phyloP scores from a whole-genome alignment of 1,140 invertebrate genomes.

The Drosophila repleta region DNA sequence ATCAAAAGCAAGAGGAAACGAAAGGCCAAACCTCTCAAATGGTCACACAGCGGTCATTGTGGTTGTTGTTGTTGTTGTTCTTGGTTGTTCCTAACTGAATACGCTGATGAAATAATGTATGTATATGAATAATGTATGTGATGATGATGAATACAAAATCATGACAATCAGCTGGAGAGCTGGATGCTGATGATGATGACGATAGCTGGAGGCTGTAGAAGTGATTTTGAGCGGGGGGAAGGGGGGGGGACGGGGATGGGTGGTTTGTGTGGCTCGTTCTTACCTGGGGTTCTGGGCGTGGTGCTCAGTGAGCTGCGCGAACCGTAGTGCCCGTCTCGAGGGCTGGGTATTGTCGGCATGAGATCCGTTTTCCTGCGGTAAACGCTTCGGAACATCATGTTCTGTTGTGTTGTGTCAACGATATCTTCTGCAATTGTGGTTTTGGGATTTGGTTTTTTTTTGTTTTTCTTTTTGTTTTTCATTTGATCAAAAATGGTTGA shows the following conservation, averaged over 20 bases:
- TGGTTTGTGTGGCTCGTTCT: slow-evolving; percentile 46
- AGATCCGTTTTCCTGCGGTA: slow-evolving; percentile 94
- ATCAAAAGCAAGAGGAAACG: slow-evolving; percentile 17
- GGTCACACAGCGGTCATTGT: slow-evolving; percentile 6
- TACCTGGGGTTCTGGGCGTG: slow-evolving; percentile 89
- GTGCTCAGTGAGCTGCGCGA: slow-evolving; percentile 85
- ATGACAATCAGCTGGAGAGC: neutral
- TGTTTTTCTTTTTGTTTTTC: slow-evolving; percentile 18
- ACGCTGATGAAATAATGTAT: slow-evolving; percentile 14
- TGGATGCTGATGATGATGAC: slow-evolving; percentile 1
- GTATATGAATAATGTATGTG: slow-evolving; percentile 9
- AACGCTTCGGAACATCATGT: slow-evolving; percentile 86
- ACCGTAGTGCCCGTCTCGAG: slow-evolving; percentile 86
- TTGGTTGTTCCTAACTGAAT: slow-evolving; percentile 8
- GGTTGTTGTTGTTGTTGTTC: slow-evolving; percentile 8
- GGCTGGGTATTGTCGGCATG: slow-evolving; percentile 93
- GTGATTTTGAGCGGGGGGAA: neutral
- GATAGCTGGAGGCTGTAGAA: slow-evolving; percentile 22
- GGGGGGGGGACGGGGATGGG: slow-evolving; percentile 5
- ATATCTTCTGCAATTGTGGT: slow-evolving; percentile 83
- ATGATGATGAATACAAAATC: slow-evolving; percentile 6
- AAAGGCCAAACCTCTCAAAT: neutral
- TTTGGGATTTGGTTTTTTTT: slow-evolving; percentile 31
- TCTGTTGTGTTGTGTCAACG: slow-evolving; percentile 85
- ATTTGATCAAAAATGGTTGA: slow-evolving; percentile 35